Base-by-base conservation (phyloP, 2,113 vertebrate genomes). In the Tiliqua scincoides region DNA sequence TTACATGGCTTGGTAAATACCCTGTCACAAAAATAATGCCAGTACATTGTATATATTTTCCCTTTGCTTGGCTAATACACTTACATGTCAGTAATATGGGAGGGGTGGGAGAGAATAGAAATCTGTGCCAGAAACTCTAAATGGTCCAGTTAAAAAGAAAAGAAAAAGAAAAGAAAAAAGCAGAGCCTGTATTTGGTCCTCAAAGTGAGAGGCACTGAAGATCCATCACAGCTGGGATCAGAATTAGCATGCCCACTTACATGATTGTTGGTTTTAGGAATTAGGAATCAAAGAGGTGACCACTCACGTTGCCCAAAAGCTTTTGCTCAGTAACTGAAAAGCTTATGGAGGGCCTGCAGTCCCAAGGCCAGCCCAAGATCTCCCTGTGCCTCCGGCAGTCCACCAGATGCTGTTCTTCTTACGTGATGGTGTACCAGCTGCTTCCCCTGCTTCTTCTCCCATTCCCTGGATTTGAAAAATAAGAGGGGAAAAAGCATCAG, bases 21-120 rank as follows among this genome's bases (percentile, higher is more conserved):
- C 86, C 81, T 82, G 85, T 80, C 88, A 82, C 81, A 14, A 87
- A 93, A 94, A 93, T 89, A 92, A 93, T 88, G 91, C 85, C 27
- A 57, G 88, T 87, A 70, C 72, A 82, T 85, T 81, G 43, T n/a
- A 30, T 87, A 87, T 83, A 61, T 84, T 87, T 77, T 30, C 79
- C 25, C 11, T 11, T 5, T 9, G 18, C 35, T 52, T 54, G 48
- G 15, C 15, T 37, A 77, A 85, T 76, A 76, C 67, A 12, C 67
- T 17, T 71, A 30, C 52, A 48, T 48, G 54, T 72, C 57, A 59
- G 52, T 59, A 71, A 67, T 11, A 30, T 68, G 65, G 61, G 12
- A 11, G 37, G 14, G 23, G 48, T 21, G 12, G 17, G 12, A 32
- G 48, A 32, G 35, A 48, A 6, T 25, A 68, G 23, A 82, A 71